A percentile compares a stretch with the other conserved stretches of the same genome.
phyloP scores from a whole-genome alignment of 2,797 vertebrate species.

The Chelonia mydas region DNA sequence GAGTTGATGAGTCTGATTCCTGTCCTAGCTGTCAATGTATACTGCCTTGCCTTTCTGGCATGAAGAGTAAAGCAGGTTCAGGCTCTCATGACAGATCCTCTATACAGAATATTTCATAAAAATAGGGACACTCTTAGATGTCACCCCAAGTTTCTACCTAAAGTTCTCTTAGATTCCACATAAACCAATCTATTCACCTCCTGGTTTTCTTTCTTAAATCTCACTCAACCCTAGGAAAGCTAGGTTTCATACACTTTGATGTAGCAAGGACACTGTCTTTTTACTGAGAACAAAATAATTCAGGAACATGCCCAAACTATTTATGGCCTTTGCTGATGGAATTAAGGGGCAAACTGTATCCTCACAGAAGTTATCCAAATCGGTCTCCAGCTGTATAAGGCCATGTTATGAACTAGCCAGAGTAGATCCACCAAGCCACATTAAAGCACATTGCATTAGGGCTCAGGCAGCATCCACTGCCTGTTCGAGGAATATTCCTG shows the following conservation, averaged over 20 bases:
- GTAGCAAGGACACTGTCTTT: background rate
- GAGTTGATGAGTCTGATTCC: background rate
- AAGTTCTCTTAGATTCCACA: background rate
- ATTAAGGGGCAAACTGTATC: background rate
- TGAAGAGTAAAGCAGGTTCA: background rate
- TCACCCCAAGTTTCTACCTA: background rate
- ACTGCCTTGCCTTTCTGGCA: background rate
- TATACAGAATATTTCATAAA: background rate
- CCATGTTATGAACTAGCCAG: background rate
- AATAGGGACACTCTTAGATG: background rate
- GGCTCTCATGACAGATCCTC: background rate
- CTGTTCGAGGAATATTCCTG: background rate
- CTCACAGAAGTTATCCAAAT: background rate
- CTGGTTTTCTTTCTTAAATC: background rate
- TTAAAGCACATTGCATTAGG: background rate
- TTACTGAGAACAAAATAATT: background rate
- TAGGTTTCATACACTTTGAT: background rate
- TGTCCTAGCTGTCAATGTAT: background rate
- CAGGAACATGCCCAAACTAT: background rate
- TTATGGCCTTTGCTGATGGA: background rate
- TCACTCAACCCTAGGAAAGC: background rate
- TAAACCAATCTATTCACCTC: background rate
- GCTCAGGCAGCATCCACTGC: background rate
- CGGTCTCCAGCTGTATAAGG: background rate
- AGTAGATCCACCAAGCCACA: background rate